These are phyloP conservation scores for Zalophus californianus DNA, from an alignment of 2,797 vertebrate species.

Conservation along the genomic window DNA sequence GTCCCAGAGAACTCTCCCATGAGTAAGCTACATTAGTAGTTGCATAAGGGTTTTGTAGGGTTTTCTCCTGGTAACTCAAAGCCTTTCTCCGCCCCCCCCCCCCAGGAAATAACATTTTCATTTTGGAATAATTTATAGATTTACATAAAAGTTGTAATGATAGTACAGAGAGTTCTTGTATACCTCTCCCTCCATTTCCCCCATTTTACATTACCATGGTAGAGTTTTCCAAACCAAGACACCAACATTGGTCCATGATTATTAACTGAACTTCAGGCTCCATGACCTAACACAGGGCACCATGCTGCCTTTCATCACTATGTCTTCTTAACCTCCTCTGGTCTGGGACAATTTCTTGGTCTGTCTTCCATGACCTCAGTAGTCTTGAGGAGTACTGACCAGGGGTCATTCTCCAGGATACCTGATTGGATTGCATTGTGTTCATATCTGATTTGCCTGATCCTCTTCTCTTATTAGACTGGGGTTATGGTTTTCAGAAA, in stretches of 20 bases:
- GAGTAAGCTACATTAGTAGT: neutral
- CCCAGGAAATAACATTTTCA: neutral
- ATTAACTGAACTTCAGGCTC: neutral
- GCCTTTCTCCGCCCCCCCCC: neutral
- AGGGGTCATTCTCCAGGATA: neutral
- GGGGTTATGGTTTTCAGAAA: neutral
- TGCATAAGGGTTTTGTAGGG: neutral
- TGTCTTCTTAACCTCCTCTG: neutral
- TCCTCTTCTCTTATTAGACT: neutral
- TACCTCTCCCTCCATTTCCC: neutral
- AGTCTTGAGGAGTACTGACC: too few species aligned
- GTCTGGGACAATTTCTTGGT: neutral
- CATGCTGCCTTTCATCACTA: accelerated
- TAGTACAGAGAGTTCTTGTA: neutral
- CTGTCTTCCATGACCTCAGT: neutral
- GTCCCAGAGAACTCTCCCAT: neutral
- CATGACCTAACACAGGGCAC: neutral
- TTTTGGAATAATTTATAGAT: neutral
- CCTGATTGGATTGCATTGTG: neutral
- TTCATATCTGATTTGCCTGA: neutral
- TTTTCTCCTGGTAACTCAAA: neutral
- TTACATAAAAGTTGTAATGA: neutral
- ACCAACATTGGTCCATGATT: accelerated
- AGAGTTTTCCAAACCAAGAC: neutral
- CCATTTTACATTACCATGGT: neutral